phyloP scores from a whole-genome alignment of 2,888 invertebrate genomes.

The Neoaliturus tenellus region DNA sequence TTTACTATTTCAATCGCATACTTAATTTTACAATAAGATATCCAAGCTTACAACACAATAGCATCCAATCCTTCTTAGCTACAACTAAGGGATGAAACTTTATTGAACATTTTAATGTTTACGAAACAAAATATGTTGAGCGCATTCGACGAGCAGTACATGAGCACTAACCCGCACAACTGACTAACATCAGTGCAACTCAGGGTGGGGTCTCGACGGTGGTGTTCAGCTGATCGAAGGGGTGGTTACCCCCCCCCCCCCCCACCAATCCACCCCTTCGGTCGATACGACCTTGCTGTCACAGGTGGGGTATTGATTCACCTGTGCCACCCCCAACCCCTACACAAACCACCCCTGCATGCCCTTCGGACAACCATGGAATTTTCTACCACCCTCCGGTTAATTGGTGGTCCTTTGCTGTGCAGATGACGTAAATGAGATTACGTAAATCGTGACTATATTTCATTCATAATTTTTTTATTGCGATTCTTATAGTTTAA shows the following conservation, averaged over 20 bases:
- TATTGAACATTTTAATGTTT: neutral
- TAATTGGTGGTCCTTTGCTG: too few species aligned
- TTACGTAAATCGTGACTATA: too few species aligned
- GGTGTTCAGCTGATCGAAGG: neutral
- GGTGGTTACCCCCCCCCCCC: too few species aligned
- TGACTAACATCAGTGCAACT: neutral
- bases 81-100: neutral
- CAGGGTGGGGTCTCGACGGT: neutral
- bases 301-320: constrained; percentile 8
- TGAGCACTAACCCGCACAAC: neutral
- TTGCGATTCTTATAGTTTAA: too few species aligned
- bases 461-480: too few species aligned
- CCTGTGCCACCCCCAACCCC: neutral
- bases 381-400: neutral
- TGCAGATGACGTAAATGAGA: too few species aligned
- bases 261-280: neutral
- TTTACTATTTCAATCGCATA: too few species aligned
- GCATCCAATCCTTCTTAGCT: too few species aligned
- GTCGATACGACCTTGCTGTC: constrained; percentile 24
- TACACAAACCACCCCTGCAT: too few species aligned
- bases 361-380: neutral
- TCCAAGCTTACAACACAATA: too few species aligned
- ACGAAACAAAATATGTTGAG: neutral
- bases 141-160: neutral
- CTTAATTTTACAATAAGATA: too few species aligned